Percentiles rank a stretch among this genome's conserved stretches.
Evolutionary conservation across 2,888 invertebrate species (phyloP).

Genomic region (Thumatha senex): DNA sequence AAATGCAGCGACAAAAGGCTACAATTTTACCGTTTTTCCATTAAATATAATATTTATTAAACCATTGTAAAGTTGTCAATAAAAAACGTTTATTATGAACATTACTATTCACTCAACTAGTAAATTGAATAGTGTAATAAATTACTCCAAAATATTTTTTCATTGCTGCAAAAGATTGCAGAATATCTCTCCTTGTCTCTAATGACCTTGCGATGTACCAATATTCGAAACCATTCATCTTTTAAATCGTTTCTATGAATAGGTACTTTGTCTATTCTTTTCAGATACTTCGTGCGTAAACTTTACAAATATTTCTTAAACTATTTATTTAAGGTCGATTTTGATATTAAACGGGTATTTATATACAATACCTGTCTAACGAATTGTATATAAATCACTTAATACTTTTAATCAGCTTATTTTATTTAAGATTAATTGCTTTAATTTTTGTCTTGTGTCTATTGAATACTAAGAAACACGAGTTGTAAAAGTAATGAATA

Average conservation of each 20-base stretch:
- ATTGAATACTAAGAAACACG: constrained; percentile 12
- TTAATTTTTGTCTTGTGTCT: constrained; percentile 18
- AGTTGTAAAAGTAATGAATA: constrained; percentile 16
- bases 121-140: background rate
- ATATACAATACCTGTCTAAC: constrained; percentile 39
- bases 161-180: constrained; percentile 18
- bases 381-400: constrained; percentile 38
- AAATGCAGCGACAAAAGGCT: too few species aligned
- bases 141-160: background rate
- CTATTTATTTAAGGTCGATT: constrained; percentile 27
- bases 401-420: constrained; percentile 34
- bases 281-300: constrained; percentile 36
- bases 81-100: background rate
- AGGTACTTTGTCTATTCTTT: constrained; percentile 28
- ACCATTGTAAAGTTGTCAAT: background rate
- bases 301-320: constrained; percentile 5
- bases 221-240: constrained; percentile 24
- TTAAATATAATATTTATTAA: background rate
- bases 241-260: constrained; percentile 33
- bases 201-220: constrained; percentile 29
- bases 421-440: constrained; percentile 33
- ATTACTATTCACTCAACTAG: background rate
- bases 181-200: constrained; percentile 25
- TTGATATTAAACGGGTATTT: constrained; percentile 33
- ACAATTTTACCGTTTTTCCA: too few species aligned